Evolutionary conservation across 64 coral and sea anemone genomes (phyloP).

Genomic region (Orbicella faveolata): DNA sequence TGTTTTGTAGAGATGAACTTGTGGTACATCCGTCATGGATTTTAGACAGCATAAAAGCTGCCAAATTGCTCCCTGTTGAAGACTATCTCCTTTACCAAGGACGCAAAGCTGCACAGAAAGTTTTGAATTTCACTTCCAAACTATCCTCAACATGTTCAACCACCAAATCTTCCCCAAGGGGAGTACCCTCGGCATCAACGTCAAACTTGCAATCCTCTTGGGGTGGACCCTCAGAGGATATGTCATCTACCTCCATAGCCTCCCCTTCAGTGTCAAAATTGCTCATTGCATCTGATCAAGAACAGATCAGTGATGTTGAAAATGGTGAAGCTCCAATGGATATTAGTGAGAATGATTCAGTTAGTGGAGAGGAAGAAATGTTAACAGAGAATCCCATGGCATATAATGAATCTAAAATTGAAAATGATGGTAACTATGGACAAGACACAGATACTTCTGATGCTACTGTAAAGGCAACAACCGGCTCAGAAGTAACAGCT

Average conservation of each 20-base stretch:
- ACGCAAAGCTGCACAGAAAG: constrained; percentile 57
- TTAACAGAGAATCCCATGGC: neutral
- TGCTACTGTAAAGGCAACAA: neutral
- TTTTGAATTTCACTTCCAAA: constrained; percentile 30
- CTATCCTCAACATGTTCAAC: constrained; percentile 8
- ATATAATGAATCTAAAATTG: neutral
- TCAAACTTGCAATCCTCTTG: neutral
- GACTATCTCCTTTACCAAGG: constrained; percentile 78
- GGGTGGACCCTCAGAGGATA: neutral
- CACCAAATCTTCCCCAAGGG: neutral
- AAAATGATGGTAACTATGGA: neutral
- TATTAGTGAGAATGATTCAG: neutral
- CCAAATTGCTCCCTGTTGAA: constrained; percentile 51
- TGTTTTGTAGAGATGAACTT: constrained; percentile 73
- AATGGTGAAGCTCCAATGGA: neutral
- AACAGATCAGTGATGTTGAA: neutral
- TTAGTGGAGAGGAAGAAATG: neutral
- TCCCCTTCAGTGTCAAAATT: neutral
- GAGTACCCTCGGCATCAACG: neutral
- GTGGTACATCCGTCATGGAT: constrained; percentile 95
- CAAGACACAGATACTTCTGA: too few relatives aligned
- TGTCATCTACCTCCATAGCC: neutral
- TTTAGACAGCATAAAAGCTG: constrained; percentile 80
- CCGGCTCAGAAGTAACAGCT: neutral
- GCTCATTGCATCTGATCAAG: neutral